Conservation (phyloP, 1,140 invertebrate genomes). For the Epicauta chinensis region DNA sequence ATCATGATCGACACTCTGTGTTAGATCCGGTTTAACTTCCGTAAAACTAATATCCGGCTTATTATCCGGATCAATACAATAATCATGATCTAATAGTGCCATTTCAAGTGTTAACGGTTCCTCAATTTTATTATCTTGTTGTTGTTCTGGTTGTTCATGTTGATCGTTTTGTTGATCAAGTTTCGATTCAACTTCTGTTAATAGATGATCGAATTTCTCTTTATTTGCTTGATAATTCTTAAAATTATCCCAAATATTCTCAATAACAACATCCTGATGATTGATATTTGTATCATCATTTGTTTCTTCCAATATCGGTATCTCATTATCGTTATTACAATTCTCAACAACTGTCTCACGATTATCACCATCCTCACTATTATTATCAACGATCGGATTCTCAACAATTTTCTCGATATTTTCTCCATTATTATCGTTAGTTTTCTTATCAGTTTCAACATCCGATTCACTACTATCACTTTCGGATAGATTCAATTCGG, state of each 20-base stretch:
- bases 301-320: neutral
- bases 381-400: slow-evolving; percentile 17
- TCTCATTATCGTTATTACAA: slow-evolving; percentile 8
- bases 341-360: slow-evolving; percentile 11
- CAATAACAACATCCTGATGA: slow-evolving; percentile 45
- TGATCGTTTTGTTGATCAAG: neutral
- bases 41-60: slow-evolving; percentile 27
- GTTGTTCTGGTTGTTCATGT: slow-evolving; percentile 7
- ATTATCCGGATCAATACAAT: slow-evolving; percentile 39
- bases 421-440: too few relatives aligned
- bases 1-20: slow-evolving; percentile 52
- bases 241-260: slow-evolving; percentile 79
- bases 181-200: slow-evolving; percentile 11
- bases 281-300: slow-evolving; percentile 6
- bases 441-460: slow-evolving; percentile 44
- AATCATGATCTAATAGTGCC: slow-evolving; percentile 49
- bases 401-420: too few relatives aligned
- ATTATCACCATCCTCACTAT: too few relatives aligned
- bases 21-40: slow-evolving; percentile 39
- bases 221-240: slow-evolving; percentile 59
- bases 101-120: slow-evolving; percentile 28
- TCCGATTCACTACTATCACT: slow-evolving; percentile 71
- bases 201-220: slow-evolving; percentile 42
- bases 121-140: slow-evolving; percentile 3
- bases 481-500: slow-evolving; percentile 74